Evolutionary conservation across 2,797 vertebrate species (phyloP), one percentile per base, ranked within the genome.

Genomic region (Erethizon dorsatum): DNA sequence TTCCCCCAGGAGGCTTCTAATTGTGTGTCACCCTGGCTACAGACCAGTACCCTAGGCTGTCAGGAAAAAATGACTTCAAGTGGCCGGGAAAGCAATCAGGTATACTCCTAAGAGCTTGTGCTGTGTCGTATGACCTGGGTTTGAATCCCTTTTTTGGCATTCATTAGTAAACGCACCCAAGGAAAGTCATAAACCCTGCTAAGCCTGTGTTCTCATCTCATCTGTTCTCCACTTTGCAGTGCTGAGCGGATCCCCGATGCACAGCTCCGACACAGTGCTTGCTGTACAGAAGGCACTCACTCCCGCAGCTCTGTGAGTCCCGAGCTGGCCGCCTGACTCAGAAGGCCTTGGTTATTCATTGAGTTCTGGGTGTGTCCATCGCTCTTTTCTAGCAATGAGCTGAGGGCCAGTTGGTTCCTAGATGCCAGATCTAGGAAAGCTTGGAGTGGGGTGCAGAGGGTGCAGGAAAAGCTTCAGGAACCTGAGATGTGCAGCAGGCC

Each of bases 231-330:
- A 14, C 54, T 57, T 54, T 33, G 1, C 0, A 10, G 73, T 59
- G 56, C 1, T 41, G 17, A 61, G 52, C 69, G 77, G 41, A n/a
- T n/a, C 45, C 0, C 41, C 1, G 4, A 1, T 0, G 5, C 1
- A 26, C 18, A 78, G 63, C n/a, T 14, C 82, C 20, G 28, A 71
- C 6, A 1, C 75, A 14, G 61, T 18, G 17, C 71, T 69, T 54
- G 52, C 12, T 6, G 3, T 3, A 2, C 10, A 69, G 69, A 37
- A 41, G 37, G 14, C 11, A 13, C 52, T 77, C 47, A 5, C 5
- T 1, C 13, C 61, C 24, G 3, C 8, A 37, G 56, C 3, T 54
- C 63, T 1, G 14, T 2, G 78, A 45, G 45, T 33, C 47, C 57
- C 2, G 54, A 28, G 24, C n/a, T 7, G 45, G 45, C 41, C 47